Evolutionary conservation across 2,113 vertebrate genomes (phyloP).

Genomic region (Strix aluco): DNA sequence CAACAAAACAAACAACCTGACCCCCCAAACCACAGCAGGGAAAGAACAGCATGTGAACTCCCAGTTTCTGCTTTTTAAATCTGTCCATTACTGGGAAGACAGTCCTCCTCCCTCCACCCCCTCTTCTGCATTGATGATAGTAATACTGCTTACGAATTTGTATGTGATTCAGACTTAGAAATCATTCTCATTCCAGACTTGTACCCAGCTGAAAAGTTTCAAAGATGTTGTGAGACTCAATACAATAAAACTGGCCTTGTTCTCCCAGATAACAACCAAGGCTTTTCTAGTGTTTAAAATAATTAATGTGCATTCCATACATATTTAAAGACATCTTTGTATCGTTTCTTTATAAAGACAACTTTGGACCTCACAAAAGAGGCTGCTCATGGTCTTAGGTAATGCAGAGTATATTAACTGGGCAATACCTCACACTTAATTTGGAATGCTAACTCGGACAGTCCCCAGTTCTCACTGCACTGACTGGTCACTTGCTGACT

Average conservation of each 20-base stretch:
- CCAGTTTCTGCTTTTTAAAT: background rate
- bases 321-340: constrained; percentile 8
- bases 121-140: background rate
- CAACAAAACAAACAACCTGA: background rate
- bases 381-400: background rate
- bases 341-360: constrained; percentile 5
- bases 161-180: background rate
- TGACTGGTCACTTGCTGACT: background rate
- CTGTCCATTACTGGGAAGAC: background rate
- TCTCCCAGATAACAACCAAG: background rate
- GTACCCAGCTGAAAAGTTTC: background rate
- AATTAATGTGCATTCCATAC: background rate
- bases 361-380: background rate
- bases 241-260: background rate
- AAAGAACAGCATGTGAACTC: background rate
- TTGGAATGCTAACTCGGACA: background rate
- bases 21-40: fast-evolving
- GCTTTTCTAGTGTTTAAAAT: background rate
- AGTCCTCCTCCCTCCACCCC: background rate
- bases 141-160: background rate
- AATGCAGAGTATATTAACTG: background rate
- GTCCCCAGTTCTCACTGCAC: background rate
- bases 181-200: background rate
- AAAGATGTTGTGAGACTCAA: background rate
- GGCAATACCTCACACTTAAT: background rate